Evolutionary conservation across 2,113 vertebrate species (phyloP).

Genomic region (Notothenia rossii): DNA sequence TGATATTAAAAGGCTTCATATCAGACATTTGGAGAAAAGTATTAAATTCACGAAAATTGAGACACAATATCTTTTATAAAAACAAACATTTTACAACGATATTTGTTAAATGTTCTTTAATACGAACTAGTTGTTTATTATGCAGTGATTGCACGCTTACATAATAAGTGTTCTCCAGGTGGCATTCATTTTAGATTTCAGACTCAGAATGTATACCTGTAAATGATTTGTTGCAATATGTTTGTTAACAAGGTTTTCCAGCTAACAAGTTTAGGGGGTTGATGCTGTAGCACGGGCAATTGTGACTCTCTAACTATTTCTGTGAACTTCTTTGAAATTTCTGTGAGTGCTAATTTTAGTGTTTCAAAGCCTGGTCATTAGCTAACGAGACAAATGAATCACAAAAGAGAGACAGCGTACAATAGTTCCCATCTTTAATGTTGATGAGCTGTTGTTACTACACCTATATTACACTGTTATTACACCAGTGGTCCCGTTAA

Average conservation of each 20-base stretch:
- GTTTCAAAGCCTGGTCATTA: not conserved
- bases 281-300: too few species aligned
- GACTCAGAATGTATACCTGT: not conserved
- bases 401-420: not conserved
- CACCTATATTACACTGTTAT: too few species aligned
- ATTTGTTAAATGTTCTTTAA: too few species aligned
- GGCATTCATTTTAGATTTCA: not conserved
- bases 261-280: not conserved
- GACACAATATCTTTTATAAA: not conserved
- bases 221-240: too few species aligned
- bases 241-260: not conserved
- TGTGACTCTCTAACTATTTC: not conserved
- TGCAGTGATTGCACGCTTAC: not conserved
- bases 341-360: too few species aligned
- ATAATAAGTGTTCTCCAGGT: not conserved
- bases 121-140: not conserved
- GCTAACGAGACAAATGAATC: not conserved
- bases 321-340: too few species aligned
- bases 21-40: slow-evolving; percentile 3
- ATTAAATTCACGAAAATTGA: not conserved
- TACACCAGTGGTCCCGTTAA: too few species aligned
- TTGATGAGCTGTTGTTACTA: too few species aligned
- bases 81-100: not conserved
- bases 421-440: too few species aligned
- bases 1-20: slow-evolving; percentile 12